Base-by-base conservation (phyloP, 1,140 invertebrate genomes). In the Andrena cerasifolii region DNA sequence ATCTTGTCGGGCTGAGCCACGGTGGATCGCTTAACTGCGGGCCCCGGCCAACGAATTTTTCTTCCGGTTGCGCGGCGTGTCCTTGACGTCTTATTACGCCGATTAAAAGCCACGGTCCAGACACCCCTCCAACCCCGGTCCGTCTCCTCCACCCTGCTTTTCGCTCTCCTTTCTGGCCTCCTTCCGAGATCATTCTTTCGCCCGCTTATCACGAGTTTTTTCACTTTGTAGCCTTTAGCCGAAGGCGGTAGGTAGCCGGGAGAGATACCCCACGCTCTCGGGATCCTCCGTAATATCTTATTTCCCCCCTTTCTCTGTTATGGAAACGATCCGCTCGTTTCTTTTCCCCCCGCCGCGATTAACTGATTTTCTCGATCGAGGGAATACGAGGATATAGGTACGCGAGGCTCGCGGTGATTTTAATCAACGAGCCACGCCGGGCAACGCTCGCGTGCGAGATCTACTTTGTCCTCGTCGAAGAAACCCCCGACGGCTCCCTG, bases 1-100 rank as follows among this genome's bases (percentile, higher is more conserved):
- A 84, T 85, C 83, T 84, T 77, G 78, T 77, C 82, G 78, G 72
- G 78, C 74, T 67, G 51, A 71, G 51, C 70, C 45, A 54, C 54
- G 76, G 81, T 74, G 81, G n/a, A 83, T 83, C 81, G 73, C 74
- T 82, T 82, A 83, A 83, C 81, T 53, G 68, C 82, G n/a, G n/a
- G n/a, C 36, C 43, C 74, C 51, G 80, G 49, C 54, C 65, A 83
- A 73, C 65, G 51, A 72, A 83, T 83, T 83, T 83, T 83, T 83
- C 76, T 83, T 54, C 70, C 75, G 82, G 66, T 72, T 54, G 49
- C 63, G 68, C 53, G 65, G 45, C 31, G 70, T 54, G 67, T 72
- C 53, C 63, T 79, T 79, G 76, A 83, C 65, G 76, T 83, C 82
- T 83, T 83, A 83, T 83, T 83, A 83, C 63, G 62, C 76, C 74